phyloP scores from a whole-genome alignment of 2,113 vertebrate species.

The Felis catus region F.catus_Fca126_mat1.0 CM031416.1:127991501-127992000 shows the following conservation, averaged over 20 bases:
- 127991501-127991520: too few relatives aligned
- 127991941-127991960: neutral
- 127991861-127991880: neutral
- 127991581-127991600: neutral
- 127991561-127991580: constrained; percentile 13
- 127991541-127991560: too few relatives aligned
- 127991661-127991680: neutral
- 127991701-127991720: neutral
- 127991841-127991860: neutral
- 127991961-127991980: neutral
- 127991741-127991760: neutral
- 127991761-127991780: neutral
- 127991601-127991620: neutral
- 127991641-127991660: neutral
- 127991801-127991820: neutral
- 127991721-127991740: neutral
- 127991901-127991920: neutral
- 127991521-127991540: too few relatives aligned
- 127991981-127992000: neutral
- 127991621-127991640: neutral
- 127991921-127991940: neutral
- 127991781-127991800: neutral
- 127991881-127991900: neutral
- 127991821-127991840: neutral
- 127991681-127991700: neutral